Evolutionary conservation across 1,140 invertebrate genomes (phyloP).

Genomic region (Drosophila carrolli): DNA sequence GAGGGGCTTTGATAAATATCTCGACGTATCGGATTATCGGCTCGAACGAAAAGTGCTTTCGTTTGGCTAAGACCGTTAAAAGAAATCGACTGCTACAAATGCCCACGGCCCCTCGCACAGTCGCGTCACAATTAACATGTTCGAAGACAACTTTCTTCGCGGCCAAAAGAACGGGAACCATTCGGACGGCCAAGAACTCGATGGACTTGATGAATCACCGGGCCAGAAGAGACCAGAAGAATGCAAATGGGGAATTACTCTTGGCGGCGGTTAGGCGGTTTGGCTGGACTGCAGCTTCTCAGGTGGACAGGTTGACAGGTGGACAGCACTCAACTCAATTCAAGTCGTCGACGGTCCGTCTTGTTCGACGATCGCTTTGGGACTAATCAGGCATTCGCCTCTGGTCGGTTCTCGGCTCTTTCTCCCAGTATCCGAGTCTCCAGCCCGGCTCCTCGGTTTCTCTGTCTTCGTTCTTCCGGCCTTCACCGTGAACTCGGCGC

Average conservation of each 20-base stretch:
- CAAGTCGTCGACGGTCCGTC: conserved; percentile 8
- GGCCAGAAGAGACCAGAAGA: conserved; percentile 5
- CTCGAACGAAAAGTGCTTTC: conserved; percentile 4
- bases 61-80: conserved; percentile 31
- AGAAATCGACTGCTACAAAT: conserved; percentile 36
- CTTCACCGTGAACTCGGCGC: conserved; percentile 34
- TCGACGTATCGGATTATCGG: background rate
- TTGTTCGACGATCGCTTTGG: conserved; percentile 42
- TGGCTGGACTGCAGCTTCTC: conserved; percentile 1
- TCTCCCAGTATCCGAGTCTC: background rate
- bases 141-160: conserved; percentile 70
- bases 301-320: conserved; percentile 14
- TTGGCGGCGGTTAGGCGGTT: background rate
- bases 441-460: background rate
- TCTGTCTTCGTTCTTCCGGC: conserved; percentile 7
- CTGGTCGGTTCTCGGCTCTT: conserved; percentile 1
- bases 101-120: background rate
- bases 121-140: conserved; percentile 73
- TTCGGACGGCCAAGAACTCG: conserved; percentile 2
- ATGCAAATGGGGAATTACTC: conserved; percentile 49
- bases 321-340: background rate
- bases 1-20: background rate
- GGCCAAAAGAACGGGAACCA: conserved; percentile 23
- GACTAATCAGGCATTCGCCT: conserved; percentile 65
- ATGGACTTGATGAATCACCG: conserved; percentile 55